Evolutionary conservation across 2,888 invertebrate species (phyloP).

Genomic region (Latrodectus hesperus): DNA sequence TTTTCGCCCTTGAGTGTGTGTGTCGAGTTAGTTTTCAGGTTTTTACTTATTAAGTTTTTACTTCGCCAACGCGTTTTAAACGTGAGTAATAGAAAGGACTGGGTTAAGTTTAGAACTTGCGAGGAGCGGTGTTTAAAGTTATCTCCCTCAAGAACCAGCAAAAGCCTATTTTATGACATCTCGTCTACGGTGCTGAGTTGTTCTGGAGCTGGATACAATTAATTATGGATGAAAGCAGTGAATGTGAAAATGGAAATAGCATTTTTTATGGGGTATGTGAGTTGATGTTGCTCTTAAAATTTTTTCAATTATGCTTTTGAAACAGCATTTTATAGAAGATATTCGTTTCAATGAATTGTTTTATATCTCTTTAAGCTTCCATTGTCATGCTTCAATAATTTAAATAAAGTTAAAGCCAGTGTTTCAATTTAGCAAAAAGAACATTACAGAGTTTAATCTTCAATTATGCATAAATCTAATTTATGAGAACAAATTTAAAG

Average conservation of each 20-base stretch:
- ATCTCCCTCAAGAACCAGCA: neutral
- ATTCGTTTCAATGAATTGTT: too few species aligned
- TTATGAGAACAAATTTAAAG: too few species aligned
- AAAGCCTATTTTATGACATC: slow-evolving; percentile 5
- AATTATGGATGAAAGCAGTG: slow-evolving; percentile 1
- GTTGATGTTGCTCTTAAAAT: neutral
- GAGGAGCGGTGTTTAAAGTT: slow-evolving; percentile 22
- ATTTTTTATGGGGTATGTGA: slow-evolving; percentile 22
- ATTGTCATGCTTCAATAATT: too few species aligned
- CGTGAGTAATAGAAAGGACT: slow-evolving; percentile 20
- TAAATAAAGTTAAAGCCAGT: too few species aligned
- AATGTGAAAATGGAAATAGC: neutral
- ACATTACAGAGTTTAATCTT: too few species aligned
- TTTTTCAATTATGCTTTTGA: neutral
- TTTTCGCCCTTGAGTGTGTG: neutral
- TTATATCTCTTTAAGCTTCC: too few species aligned
- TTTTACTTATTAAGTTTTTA: slow-evolving; percentile 11
- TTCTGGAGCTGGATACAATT: neutral
- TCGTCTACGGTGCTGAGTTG: neutral
- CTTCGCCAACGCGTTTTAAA: slow-evolving; percentile 6
- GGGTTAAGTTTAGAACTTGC: slow-evolving; percentile 29
- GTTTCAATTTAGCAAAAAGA: too few species aligned
- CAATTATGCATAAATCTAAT: too few species aligned
- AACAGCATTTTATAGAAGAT: neutral
- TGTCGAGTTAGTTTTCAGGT: neutral